phyloP scores from a whole-genome alignment of 2,888 invertebrate species.

The Spialia ferax region DNA sequence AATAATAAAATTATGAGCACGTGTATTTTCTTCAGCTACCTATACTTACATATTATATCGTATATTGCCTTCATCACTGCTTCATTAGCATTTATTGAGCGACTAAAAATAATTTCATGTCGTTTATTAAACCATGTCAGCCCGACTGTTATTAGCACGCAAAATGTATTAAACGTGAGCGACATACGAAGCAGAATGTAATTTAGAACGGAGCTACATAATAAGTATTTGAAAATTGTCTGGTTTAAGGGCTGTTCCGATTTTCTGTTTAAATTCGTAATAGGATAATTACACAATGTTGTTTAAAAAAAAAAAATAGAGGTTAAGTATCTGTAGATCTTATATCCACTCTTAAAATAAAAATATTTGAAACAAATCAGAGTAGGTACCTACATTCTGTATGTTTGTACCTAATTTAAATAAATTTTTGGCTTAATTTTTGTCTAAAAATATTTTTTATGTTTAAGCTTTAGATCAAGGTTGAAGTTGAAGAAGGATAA shows the following conservation, averaged over 20 bases:
- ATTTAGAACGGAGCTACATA: constrained; percentile 6
- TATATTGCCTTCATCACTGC: background rate
- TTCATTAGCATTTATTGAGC: background rate
- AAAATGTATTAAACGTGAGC: background rate
- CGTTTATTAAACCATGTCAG: background rate
- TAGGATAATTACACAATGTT: background rate
- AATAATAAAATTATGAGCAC: too few relatives aligned
- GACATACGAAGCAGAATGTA: constrained; percentile 1
- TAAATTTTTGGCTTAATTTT: too few relatives aligned
- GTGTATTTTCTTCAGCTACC: background rate
- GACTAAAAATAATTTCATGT: background rate
- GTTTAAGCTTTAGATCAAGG: too few relatives aligned
- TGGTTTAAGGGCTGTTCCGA: background rate
- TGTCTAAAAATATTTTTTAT: too few relatives aligned
- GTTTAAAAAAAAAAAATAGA: too few relatives aligned
- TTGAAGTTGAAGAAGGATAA: too few relatives aligned
- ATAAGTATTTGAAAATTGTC: constrained; percentile 5
- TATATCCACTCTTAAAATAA: too few relatives aligned
- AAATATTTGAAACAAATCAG: too few relatives aligned
- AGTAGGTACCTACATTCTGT: too few relatives aligned
- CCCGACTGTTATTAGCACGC: constrained; percentile 2
- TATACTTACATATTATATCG: too few relatives aligned
- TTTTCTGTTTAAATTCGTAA: background rate
- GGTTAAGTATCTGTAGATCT: too few relatives aligned
- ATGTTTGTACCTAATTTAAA: too few relatives aligned